Base-by-base conservation (phyloP, 2,113 vertebrate genomes). In the Thymallus thymallus region DNA sequence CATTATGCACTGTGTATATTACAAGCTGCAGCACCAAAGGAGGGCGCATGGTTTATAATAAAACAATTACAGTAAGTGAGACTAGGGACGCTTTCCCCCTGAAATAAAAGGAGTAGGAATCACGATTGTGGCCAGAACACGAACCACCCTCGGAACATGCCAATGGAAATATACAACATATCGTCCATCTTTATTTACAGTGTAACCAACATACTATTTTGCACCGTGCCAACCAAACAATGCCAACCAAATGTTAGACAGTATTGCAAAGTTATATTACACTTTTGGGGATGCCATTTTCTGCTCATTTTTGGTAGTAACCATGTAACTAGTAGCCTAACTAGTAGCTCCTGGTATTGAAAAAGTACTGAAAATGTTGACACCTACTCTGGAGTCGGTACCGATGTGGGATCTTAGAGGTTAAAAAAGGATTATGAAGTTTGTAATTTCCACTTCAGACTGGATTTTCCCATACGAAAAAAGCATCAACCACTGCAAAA, bases 41-140 rank as follows among this genome's bases (percentile, higher is more conserved):
- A 66, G 16, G 24, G 2, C 30, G 74, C 65, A 76, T 85, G 76
- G 70, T 84, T 91, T 80, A 83, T 88, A 89, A 89, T 76, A 76
- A 69, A 83, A 58, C 68, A 82, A 83, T 87, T 82, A 80, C 75
- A 70, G 48, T 62, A 71, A 55, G 79, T 77, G 76, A 85, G 86
- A 72, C 74, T 51, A 3, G 29, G 65, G 76, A 83, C 68, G 45
- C 72, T 78, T 80, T 80, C 32, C 22, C 22, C 46, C 62, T 72
- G 76, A 86, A 85, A 77, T 78, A 71, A 86, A 80, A 80, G 32
- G 35, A 79, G 75, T 83, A 41, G 55, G 61, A 74, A 82, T 81
- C 72, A 41, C 68, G 46, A 46, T 76, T 86, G 80, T 76, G 75
- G 80, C 78, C 68, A 78, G 80, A 80, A 66, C 61, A 72, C 74